A percentile compares a stretch with the other conserved stretches of the same genome.
These are phyloP conservation scores for Liparis tanakae DNA, from an alignment of 2,797 vertebrate genomes.

Conservation along the genomic window DNA sequence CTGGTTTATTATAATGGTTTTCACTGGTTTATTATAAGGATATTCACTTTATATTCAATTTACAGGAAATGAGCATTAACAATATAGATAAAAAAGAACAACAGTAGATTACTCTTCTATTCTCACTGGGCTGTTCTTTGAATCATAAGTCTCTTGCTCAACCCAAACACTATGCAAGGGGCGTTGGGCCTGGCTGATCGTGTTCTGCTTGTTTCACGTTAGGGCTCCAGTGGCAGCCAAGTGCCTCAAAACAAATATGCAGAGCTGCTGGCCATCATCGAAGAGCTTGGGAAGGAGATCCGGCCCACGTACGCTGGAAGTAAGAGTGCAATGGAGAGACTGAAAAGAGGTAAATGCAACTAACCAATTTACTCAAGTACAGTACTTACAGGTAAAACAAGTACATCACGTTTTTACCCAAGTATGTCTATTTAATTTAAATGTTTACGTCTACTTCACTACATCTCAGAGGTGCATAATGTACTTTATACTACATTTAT, in stretches of 20 bases:
- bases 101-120: too few relatives aligned
- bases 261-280: constrained; percentile 97
- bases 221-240: constrained; percentile 93
- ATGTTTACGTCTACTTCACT: too few relatives aligned
- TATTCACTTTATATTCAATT: background rate
- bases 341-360: constrained; percentile 90
- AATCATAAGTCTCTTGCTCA: background rate
- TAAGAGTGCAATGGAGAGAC: constrained; percentile 99
- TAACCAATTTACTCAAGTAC: background rate
- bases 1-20: background rate
- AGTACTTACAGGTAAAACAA: background rate
- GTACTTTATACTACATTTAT: background rate
- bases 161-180: background rate
- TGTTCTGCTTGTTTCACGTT: constrained; percentile 18
- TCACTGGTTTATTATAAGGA: background rate
- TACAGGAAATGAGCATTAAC: background rate
- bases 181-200: constrained; percentile 1
- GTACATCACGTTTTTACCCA: background rate
- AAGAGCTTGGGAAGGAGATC: constrained; percentile 98
- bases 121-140: background rate
- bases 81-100: background rate
- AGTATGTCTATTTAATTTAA: too few relatives aligned
- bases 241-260: constrained; percentile 98
- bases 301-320: constrained; percentile 97
- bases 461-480: background rate